phyloP scores from a whole-genome alignment of 2,113 vertebrate genomes.

The Gymnogyps californianus region DNA sequence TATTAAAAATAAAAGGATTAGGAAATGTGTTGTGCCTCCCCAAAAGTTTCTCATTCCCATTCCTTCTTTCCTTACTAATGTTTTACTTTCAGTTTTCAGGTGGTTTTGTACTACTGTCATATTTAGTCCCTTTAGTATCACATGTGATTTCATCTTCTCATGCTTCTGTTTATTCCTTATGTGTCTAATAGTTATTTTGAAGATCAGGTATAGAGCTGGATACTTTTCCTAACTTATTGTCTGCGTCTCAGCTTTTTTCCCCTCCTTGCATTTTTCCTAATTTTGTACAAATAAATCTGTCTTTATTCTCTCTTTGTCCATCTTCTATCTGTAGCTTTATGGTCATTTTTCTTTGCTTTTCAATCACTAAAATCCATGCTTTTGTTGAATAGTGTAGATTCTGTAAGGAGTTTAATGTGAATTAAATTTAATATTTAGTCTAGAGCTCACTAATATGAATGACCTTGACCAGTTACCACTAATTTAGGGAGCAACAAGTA shows the following conservation, averaged over 20 bases:
- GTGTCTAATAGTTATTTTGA: background rate
- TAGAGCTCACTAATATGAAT: background rate
- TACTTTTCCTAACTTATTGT: background rate
- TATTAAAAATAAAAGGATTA: background rate
- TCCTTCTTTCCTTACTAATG: background rate
- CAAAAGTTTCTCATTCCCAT: background rate
- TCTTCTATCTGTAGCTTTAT: background rate
- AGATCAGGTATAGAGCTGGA: background rate
- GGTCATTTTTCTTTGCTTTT: background rate
- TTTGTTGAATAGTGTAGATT: background rate
- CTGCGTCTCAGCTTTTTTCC: background rate
- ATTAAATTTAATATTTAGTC: background rate
- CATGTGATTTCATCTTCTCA: background rate
- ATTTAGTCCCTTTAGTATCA: background rate
- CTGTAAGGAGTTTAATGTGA: background rate
- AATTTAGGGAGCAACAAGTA: background rate
- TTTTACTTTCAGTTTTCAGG: background rate
- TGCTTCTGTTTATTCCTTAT: background rate
- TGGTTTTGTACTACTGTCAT: background rate
- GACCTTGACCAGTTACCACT: background rate
- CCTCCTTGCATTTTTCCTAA: background rate
- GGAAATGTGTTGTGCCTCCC: background rate
- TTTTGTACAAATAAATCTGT: background rate
- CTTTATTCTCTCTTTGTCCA: background rate
- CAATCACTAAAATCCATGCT: background rate